These are phyloP conservation scores for Zygothrica quintamaculata DNA, from an alignment of 2,888 invertebrate genomes.

Conservation along the genomic window DNA sequence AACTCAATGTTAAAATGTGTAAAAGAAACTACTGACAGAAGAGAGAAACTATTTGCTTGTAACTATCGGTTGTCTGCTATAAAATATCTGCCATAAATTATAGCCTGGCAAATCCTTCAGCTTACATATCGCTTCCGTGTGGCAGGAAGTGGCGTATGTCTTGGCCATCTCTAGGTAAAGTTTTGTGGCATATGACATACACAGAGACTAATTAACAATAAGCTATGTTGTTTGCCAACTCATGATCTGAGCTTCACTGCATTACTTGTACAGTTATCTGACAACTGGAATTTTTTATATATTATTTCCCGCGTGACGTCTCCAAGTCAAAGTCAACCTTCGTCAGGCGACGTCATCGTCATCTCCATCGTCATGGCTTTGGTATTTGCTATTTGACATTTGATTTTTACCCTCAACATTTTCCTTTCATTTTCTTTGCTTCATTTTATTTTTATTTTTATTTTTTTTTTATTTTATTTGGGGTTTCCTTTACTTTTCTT, in stretches of 20 bases:
- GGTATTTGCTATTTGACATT: slow-evolving; percentile 68
- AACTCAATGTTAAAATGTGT: too few species aligned
- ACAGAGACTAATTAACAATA: slow-evolving; percentile 37
- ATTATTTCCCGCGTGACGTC: slow-evolving; percentile 69
- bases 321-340: slow-evolving; percentile 69
- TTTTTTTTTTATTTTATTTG: slow-evolving; percentile 22
- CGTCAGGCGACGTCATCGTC: slow-evolving; percentile 72
- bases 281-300: slow-evolving; percentile 68
- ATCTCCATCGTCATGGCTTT: slow-evolving; percentile 69
- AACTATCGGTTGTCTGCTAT: too few species aligned
- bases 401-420: slow-evolving; percentile 35
- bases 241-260: slow-evolving; percentile 71
- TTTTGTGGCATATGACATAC: slow-evolving; percentile 32
- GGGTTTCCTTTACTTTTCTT: slow-evolving; percentile 38
- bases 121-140: slow-evolving; percentile 7
- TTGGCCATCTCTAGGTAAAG: slow-evolving; percentile 4
- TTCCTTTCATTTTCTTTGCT: slow-evolving; percentile 35
- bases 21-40: too few species aligned
- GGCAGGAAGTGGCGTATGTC: slow-evolving; percentile 19
- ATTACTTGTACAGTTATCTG: slow-evolving; percentile 56
- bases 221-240: slow-evolving; percentile 50
- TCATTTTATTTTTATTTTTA: slow-evolving; percentile 24
- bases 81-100: too few species aligned
- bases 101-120: background rate
- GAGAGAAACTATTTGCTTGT: too few species aligned